These are phyloP conservation scores for Intellagama lesueurii DNA, from an alignment of 2,797 vertebrate species.

Conservation along the genomic window DNA sequence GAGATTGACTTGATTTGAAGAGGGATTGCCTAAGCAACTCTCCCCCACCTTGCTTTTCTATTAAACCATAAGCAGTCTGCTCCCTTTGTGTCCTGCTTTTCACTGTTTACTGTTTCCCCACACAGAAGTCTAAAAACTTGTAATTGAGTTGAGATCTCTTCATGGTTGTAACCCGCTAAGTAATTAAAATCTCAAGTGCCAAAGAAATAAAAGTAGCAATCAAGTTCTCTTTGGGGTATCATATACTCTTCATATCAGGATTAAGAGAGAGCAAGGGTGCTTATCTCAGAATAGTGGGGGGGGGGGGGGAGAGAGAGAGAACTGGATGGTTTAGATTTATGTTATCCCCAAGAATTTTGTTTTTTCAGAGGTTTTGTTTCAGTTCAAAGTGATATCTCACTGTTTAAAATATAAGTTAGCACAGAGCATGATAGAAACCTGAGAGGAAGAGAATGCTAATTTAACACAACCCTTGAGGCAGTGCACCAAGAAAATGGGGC, in stretches of 20 bases:
- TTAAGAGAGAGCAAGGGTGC: not conserved
- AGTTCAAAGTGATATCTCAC: slow-evolving; percentile 64
- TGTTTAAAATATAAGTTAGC: slow-evolving; percentile 65
- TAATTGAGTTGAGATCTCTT: not conserved
- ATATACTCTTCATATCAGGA: not conserved
- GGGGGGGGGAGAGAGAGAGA: not conserved
- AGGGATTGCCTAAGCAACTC: not conserved
- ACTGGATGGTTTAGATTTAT: slow-evolving; percentile 25
- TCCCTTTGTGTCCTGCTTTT: not conserved
- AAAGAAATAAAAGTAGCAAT: not conserved
- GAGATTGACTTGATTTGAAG: not conserved
- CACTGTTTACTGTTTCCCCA: slow-evolving; percentile 1
- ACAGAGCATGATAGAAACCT: slow-evolving; percentile 24
- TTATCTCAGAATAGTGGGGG: not conserved
- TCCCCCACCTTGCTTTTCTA: not conserved
- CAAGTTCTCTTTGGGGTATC: not conserved
- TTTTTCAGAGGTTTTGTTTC: slow-evolving; percentile 62
- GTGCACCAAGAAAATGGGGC: slow-evolving; percentile 60
- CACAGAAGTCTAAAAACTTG: slow-evolving; percentile 4
- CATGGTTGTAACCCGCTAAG: rapidly evolving
- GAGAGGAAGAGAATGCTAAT: slow-evolving; percentile 27
- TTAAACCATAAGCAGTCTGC: not conserved
- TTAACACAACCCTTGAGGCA: slow-evolving; percentile 22
- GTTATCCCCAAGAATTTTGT: slow-evolving; percentile 30
- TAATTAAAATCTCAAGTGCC: not conserved